Base-by-base conservation (phyloP, 2,797 vertebrate genomes). In the Chelonia mydas region DNA sequence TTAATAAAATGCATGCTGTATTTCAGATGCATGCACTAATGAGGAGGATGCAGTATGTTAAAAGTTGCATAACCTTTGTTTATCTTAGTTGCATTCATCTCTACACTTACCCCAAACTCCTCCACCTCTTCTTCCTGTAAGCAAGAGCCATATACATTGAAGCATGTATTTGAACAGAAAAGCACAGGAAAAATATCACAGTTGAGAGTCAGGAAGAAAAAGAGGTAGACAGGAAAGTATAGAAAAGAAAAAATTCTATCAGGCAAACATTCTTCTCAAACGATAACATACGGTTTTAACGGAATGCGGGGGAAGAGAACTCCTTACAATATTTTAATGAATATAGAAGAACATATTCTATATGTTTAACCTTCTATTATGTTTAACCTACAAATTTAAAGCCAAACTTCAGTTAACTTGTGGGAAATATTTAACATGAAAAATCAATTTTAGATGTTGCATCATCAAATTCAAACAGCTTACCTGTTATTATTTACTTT, bases 121-220 rank as follows among this genome's bases (percentile, higher is more conserved):
- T 99, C 99, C 99, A 99, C 98, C 99, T 99, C 99, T 99, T 99
- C 99, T 99, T 99, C 99, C 99, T 99, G 99, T 97, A 99, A 99
- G 99, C 99, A 98, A 99, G 99, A 99, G 98, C 99, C 97, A 99
- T 98, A 99, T 98, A 99, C 99, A 99, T 99, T 99, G 99, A 99
- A 99, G 99, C 98, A 98, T 99, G 98, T 98, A 98, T 99, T 98
- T 98, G 98, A 98, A 98, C 97, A 99, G 98, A 97, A 98, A 98
- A 98, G 98, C 97, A 98, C 98, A 98, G 98, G 98, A 98, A 98
- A 98, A 97, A 98, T 96, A 98, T 97, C 97, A 98, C 98, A 97
- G 98, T 97, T 98, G 97, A 97, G 96, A 97, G 97, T 97, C 97
- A 98, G 96, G 97, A 97, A 98, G 96, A 97, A 93, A 96, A 98